These are phyloP conservation scores for Oreochromis tanganicae DNA, from an alignment of 2,113 vertebrate species.

Conservation along the genomic window DNA sequence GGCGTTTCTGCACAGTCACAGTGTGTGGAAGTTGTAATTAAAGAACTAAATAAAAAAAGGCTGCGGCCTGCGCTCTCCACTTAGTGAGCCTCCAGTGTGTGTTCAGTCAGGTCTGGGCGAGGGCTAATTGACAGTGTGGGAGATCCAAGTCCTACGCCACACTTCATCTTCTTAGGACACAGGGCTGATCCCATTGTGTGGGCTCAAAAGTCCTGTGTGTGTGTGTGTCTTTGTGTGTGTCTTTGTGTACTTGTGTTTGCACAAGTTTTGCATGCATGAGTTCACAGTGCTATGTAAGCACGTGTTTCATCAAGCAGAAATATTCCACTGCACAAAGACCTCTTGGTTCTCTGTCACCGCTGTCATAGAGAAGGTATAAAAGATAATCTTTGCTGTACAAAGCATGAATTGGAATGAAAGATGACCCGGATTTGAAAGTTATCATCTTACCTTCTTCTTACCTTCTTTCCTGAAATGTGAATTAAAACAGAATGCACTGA, in stretches of 20 bases:
- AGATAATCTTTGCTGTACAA: background rate
- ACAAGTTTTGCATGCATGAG: background rate
- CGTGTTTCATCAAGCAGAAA: background rate
- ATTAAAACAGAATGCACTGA: background rate
- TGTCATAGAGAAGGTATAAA: background rate
- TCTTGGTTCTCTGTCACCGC: background rate
- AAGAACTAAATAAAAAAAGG: slow-evolving; percentile 53
- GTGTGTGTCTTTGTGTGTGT: background rate
- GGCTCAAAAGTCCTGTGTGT: background rate
- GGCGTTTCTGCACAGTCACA: slow-evolving; percentile 37
- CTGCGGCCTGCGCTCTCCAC: slow-evolving; percentile 42
- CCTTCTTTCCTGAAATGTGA: background rate
- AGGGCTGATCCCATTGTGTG: slow-evolving; percentile 40
- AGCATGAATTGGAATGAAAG: background rate
- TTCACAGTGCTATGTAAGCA: background rate
- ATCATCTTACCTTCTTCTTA: background rate
- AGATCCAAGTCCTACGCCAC: slow-evolving; percentile 47
- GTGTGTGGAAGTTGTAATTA: slow-evolving; percentile 63
- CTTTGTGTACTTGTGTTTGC: background rate
- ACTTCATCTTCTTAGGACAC: slow-evolving; percentile 40
- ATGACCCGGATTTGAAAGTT: background rate
- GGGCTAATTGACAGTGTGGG: slow-evolving; percentile 62
- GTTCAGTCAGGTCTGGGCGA: slow-evolving; percentile 21
- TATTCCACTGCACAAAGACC: background rate
- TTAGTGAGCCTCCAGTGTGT: slow-evolving; percentile 25